Percentiles rank a stretch among this genome's conserved stretches.
Evolutionary conservation across 2,888 invertebrate genomes (phyloP).

Genomic region (Cyrtodaria siliqua): DNA sequence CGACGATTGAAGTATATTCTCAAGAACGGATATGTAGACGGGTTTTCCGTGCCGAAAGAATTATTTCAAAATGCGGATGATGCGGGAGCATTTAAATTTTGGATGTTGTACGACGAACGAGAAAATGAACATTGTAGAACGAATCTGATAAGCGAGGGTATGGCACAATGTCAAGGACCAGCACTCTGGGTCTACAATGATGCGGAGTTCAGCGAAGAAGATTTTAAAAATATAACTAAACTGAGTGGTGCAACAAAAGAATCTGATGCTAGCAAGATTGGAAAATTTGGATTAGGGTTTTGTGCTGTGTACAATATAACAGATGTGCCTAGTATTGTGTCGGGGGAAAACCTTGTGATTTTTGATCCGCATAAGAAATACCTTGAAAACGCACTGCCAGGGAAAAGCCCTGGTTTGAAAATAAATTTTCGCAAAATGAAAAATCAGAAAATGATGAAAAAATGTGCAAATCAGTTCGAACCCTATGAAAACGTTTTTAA

Average conservation of each 20-base stretch:
- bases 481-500: constrained; percentile 76
- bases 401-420: constrained; percentile 70
- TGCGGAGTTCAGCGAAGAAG: constrained; percentile 79
- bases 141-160: constrained; percentile 75
- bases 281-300: constrained; percentile 84
- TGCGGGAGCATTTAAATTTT: constrained; percentile 70
- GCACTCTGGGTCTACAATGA: constrained; percentile 83
- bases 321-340: constrained; percentile 83
- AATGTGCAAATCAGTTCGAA: constrained; percentile 69
- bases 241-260: constrained; percentile 82
- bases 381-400: constrained; percentile 67
- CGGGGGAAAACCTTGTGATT: constrained; percentile 79
- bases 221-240: constrained; percentile 81
- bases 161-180: constrained; percentile 82
- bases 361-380: constrained; percentile 83
- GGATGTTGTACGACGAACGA: constrained; percentile 80
- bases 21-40: constrained; percentile 74
- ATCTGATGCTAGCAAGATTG: constrained; percentile 78
- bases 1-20: constrained; percentile 70
- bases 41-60: constrained; percentile 77
- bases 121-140: constrained; percentile 69
- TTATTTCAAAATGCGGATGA: too few species aligned
- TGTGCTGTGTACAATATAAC: constrained; percentile 84
- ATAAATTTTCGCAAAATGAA: constrained; percentile 60
- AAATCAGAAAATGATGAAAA: constrained; percentile 54